Evolutionary conservation across 2,797 vertebrate species (phyloP).

Genomic region (Hozukius guyotensis): DNA sequence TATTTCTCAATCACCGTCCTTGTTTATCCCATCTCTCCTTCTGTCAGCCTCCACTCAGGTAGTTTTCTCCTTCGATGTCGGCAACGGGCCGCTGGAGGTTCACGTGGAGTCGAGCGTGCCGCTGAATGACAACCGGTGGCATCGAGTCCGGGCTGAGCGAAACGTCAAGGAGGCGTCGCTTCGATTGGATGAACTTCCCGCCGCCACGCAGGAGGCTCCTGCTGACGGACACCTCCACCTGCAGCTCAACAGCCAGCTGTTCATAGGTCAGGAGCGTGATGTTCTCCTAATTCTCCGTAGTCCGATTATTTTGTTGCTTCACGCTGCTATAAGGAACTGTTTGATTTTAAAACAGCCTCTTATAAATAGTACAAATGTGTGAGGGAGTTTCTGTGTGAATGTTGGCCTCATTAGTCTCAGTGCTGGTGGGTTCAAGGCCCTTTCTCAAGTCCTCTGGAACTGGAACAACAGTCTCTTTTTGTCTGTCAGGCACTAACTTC

Average conservation of each 20-base stretch:
- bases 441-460: neutral
- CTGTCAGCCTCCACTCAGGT: slow-evolving; percentile 86
- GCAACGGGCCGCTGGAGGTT: slow-evolving; percentile 87
- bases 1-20: neutral
- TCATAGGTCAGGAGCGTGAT: slow-evolving; percentile 86
- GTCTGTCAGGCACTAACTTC: neutral
- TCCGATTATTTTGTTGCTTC: neutral
- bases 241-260: slow-evolving; percentile 92
- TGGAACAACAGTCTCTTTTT: neutral
- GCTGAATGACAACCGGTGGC: slow-evolving; percentile 94
- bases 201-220: slow-evolving; percentile 78
- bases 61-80: slow-evolving; percentile 90
- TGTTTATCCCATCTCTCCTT: neutral
- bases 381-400: neutral
- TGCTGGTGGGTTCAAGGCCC: neutral
- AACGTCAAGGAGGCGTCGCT: slow-evolving; percentile 90
- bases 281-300: neutral
- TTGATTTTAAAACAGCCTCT: neutral
- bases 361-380: neutral
- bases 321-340: neutral
- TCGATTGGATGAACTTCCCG: slow-evolving; percentile 86
- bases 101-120: slow-evolving; percentile 77
- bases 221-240: slow-evolving; percentile 89
- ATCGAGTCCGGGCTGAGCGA: slow-evolving; percentile 87
- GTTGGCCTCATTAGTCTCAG: neutral